Evolutionary conservation across 1,140 invertebrate species (phyloP), one percentile per base, ranked within the genome.

Genomic region (Berghia stephanieae): DNA sequence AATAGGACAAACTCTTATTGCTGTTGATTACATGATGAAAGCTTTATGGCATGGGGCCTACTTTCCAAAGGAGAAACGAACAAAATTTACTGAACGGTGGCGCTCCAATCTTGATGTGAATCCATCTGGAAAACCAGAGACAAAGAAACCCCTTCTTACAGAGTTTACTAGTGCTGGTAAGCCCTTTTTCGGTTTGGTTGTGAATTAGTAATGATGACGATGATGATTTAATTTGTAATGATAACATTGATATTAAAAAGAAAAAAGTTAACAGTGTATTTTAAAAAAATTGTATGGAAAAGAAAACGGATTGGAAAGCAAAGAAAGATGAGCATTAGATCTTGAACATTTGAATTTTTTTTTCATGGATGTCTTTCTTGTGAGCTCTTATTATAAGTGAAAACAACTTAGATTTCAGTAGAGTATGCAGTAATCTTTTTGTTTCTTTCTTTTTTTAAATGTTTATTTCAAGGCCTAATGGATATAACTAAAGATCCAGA

Each of bases 11-110:
- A 79, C 88, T 18, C 66, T 90, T 49, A 83, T 85, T 3, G 85
- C 79, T 78, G 84, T 89, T 2, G 89, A 90, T 77, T 90, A 89
- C 80, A 89, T 88, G 87, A 84, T 90, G 81, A 90, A 90, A 46
- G 78, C 79, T 2, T 75, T 90, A 18, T 90, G 89, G 89, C 89
- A 90, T 81, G 89, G 89, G 8, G 85, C 82, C 27, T 87, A 86
- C 78, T 84, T 90, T 69, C 87, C 88, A 1, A 85, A 86, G 75
- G 88, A 90, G n/a, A 89, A 90, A 81, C 67, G 89, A 38, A 84
- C 83, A 44, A 90, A 90, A 75, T 90, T 90, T 76, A 81, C 84
- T 13, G 89, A 90, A 67, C 82, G 87, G 44, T 90, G 89, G 89
- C 75, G 88, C 57, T 81, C 78, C 44, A 87, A 83, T 78, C 75